Base-by-base conservation (phyloP, 92 coral and sea anemone genomes). In the Montipora capitata region DNA sequence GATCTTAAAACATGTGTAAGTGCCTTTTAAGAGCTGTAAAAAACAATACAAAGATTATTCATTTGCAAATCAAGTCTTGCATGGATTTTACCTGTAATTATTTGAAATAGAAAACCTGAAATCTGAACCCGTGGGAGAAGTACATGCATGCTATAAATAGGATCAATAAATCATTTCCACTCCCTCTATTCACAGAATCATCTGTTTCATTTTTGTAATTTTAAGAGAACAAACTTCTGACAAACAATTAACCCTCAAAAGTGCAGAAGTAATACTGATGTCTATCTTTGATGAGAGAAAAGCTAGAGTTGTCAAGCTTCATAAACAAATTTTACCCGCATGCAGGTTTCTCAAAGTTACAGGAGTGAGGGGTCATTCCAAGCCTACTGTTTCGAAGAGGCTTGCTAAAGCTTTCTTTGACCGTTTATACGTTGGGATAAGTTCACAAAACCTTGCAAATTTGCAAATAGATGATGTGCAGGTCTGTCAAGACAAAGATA, bases 311-410 rank as follows among this genome's bases (percentile, higher is more conserved):
- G 67, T 82, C 72, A 71, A 82, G 77, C 87, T 71, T 20, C 86
- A 81, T 74, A 40, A 81, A 63, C 66, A 69, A 66, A 72, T 81
- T 69, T 68, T 81, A 59, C 86, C 86, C 52, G 86, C 76, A 27
- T 81, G 86, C 86, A 81, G 86, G 76, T 72, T 74, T 81, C 86
- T 81, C 64, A 68, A 81, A 81, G 86, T 81, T 41, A 49, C 77
- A 68, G 86, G 86, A 58, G 76, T 81, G 42, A 48, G 78, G 76
- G 86, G 86, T 74, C 74, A 81, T 68, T 72, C 74, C 39, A 81
- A 81, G 67, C 77, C 74, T 14, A 68, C 78, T 40, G 86, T 81
- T 35, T 51, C 76, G 17, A 49, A 81, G 51, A 81, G 66, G 66
- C 86, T 81, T 81, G 77, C 86, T 52, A 72, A 81, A 62, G 78